phyloP scores from a whole-genome alignment of 2,888 invertebrate genomes.

The Dysmachus trigonus region DNA sequence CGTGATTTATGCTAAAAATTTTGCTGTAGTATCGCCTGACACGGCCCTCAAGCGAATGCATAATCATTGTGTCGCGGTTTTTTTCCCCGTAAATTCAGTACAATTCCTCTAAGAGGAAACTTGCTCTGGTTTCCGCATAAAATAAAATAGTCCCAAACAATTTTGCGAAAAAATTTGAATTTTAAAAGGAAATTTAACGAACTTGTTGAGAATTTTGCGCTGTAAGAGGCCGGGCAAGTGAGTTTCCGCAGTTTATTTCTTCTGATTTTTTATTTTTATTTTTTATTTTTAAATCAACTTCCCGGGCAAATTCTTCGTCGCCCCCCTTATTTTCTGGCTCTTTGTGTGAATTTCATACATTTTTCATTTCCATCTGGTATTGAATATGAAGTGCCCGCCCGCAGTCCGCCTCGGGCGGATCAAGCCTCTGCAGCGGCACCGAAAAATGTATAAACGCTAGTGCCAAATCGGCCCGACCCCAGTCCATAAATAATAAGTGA shows the following conservation, averaged over 20 bases:
- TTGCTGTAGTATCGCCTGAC: not conserved
- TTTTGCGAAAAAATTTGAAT: slow-evolving; percentile 14
- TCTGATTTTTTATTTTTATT: not conserved
- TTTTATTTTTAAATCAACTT: slow-evolving; percentile 3
- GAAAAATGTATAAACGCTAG: not conserved
- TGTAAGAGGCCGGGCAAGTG: not conserved
- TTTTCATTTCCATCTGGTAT: slow-evolving; percentile 31
- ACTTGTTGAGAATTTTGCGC: slow-evolving; percentile 27
- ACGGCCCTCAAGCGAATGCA: not conserved
- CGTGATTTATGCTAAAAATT: not conserved
- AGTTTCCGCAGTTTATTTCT: not conserved
- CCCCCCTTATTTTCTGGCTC: not conserved
- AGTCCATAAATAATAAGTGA: slow-evolving; percentile 9
- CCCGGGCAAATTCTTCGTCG: not conserved
- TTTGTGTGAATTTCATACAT: slow-evolving; percentile 31
- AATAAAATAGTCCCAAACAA: not conserved
- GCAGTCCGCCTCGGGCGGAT: not conserved
- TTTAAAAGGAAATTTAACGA: slow-evolving; percentile 29
- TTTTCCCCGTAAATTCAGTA: not conserved
- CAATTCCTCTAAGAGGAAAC: not conserved
- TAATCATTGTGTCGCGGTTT: not conserved
- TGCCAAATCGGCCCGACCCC: not conserved
- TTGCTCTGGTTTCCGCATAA: not conserved
- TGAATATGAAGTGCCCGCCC: slow-evolving; percentile 18
- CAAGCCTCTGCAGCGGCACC: not conserved